Base-by-base conservation (phyloP, 2,888 invertebrate genomes). In the Tipula unca region DNA sequence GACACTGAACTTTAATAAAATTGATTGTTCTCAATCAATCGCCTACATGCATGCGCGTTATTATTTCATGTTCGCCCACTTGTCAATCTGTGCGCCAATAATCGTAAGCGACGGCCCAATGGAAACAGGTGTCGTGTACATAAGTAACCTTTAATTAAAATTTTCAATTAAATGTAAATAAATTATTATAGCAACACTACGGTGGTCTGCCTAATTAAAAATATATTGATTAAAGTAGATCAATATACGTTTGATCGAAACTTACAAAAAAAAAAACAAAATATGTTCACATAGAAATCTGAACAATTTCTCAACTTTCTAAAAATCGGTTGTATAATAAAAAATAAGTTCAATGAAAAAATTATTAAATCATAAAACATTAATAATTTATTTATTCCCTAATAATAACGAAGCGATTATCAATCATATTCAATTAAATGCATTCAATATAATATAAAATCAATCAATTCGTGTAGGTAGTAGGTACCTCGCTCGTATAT, bases 401-500 rank as follows among this genome's bases (percentile, higher is more conserved):
- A 69, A 69, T 69, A 69, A 69, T 69, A 69, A 69, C 25, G 69
- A 69, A 69, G 25, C 69, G 69, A 69, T 25, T 69, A 69, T 69
- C 69, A 69, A 69, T 69, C 69, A 69, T 25, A 69, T 69, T 69
- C 69, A 69, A 69, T 69, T 69, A 69, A 69, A 69, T 69, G 69
- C 69, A 69, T 69, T 69, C 69, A 69, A 25, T 69, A 8, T 25
- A 69, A 3, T 4, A 5, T 48, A 54, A 69, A 69, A 69, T 25
- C 25, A 25, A 69, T 69, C 69, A 69, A 25, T 25, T 69, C 69
- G 69, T 69, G 25, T n/a, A n/a, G n/a, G n/a, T n/a, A n/a, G n/a
- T n/a, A n/a, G n/a, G n/a, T n/a, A n/a, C n/a, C n/a, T n/a, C n/a
- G n/a, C n/a, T n/a, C n/a, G n/a, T n/a, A n/a, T n/a, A n/a, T n/a